These are phyloP conservation scores for Crioceris asparagi DNA, from an alignment of 2,888 invertebrate species.

Conservation along the genomic window DNA sequence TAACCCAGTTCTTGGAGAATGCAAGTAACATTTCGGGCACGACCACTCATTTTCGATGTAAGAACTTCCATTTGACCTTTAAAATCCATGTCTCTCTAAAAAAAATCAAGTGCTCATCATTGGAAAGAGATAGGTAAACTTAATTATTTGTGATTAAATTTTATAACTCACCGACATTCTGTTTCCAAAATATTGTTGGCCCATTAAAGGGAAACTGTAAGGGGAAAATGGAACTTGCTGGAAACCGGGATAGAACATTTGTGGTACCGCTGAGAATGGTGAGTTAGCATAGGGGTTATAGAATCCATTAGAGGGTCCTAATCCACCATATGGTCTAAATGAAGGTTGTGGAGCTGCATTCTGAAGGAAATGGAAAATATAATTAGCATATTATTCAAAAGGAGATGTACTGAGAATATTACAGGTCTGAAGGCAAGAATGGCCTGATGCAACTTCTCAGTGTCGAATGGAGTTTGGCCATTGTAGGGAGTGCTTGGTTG, in stretches of 20 bases:
- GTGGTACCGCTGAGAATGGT: conserved; percentile 13
- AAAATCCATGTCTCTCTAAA: conserved; percentile 50
- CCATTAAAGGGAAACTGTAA: conserved; percentile 36
- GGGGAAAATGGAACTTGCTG: conserved; percentile 32
- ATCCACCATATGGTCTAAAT: conserved; percentile 40
- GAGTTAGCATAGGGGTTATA: conserved; percentile 26
- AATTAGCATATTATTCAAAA: conserved; percentile 3
- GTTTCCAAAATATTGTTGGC: conserved; percentile 33
- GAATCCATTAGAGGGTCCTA: conserved; percentile 28
- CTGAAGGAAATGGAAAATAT: conserved; percentile 21
- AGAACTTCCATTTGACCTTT: conserved; percentile 50
- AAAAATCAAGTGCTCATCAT: conserved; percentile 6
- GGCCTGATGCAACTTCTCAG: conserved; percentile 44
- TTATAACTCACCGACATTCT: conserved; percentile 45
- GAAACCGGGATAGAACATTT: conserved; percentile 41
- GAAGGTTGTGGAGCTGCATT: conserved; percentile 33
- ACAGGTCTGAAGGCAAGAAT: conserved; percentile 48
- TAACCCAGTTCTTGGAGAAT: conserved; percentile 63
- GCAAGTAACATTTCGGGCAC: conserved; percentile 53
- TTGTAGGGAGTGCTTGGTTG: conserved; percentile 13
- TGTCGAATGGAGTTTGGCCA: conserved; percentile 27
- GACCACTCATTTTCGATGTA: conserved; percentile 42
- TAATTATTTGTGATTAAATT: neutral
- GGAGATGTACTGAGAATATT: no score
- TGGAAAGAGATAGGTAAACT: neutral